Conservation (phyloP, 2,113 vertebrate genomes). For the Galeopterus variegatus region DNA sequence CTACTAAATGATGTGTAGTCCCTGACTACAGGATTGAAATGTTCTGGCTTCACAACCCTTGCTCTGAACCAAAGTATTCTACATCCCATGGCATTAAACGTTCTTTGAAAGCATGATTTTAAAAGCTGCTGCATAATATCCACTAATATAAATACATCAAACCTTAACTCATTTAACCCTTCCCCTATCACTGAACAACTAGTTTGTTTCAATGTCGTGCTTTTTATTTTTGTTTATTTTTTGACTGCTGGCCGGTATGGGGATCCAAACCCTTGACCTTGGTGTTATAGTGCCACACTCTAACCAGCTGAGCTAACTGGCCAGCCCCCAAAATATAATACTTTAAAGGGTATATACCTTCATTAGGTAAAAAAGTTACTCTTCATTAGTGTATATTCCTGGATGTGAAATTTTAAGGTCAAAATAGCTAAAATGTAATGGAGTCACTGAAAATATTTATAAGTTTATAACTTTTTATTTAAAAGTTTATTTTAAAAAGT, state of each 20-base stretch:
- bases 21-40: not conserved
- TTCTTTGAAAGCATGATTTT: not conserved
- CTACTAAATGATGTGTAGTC: not conserved
- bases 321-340: not conserved
- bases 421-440: conserved; percentile 31
- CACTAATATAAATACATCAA: not conserved
- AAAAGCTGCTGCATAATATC: not conserved
- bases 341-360: not conserved
- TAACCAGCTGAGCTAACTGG: too few relatives aligned
- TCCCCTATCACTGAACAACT: not conserved
- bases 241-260: too few relatives aligned
- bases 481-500: not conserved
- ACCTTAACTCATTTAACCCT: not conserved
- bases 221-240: not conserved
- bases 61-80: not conserved
- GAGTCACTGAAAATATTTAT: not conserved
- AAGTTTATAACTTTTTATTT: too few relatives aligned
- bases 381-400: not conserved
- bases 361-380: too few relatives aligned
- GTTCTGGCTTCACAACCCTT: not conserved
- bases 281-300: too few relatives aligned
- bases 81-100: not conserved
- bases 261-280: too few relatives aligned
- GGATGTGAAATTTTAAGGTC: not conserved
- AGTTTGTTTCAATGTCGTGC: not conserved